A percentile compares a stretch with the other conserved stretches of the same genome.
phyloP scores from a whole-genome alignment of 2,797 vertebrate genomes.

The Oryzias dopingdopingensis region DNA sequence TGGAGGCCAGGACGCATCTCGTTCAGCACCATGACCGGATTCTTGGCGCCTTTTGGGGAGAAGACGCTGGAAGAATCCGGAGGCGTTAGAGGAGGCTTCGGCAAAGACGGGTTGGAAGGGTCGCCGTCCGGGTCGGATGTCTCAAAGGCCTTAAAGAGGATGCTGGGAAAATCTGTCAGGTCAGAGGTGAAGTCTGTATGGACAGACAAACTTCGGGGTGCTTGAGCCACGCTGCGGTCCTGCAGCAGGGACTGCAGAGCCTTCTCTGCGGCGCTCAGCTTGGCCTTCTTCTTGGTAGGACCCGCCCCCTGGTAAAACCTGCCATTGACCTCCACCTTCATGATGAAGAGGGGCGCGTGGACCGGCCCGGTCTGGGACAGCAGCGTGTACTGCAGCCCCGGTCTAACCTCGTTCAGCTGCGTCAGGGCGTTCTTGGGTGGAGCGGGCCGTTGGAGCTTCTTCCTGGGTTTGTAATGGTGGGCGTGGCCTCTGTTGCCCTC shows the following conservation, averaged over 20 bases:
- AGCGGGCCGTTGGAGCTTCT: constrained; percentile 80
- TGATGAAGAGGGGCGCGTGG: constrained; percentile 89
- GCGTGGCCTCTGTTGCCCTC: constrained; percentile 87
- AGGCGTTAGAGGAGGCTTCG: constrained; percentile 62
- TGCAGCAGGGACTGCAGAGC: constrained; percentile 90
- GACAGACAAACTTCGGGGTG: constrained; percentile 68
- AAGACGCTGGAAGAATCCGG: constrained; percentile 52
- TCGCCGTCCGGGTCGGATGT: constrained; percentile 69
- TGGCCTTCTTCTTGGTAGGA: constrained; percentile 94
- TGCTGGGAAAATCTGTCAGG: constrained; percentile 87
- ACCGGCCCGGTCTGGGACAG: constrained; percentile 91
- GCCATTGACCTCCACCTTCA: constrained; percentile 92
- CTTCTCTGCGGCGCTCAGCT: constrained; percentile 88
- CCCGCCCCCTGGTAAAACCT: constrained; percentile 89
- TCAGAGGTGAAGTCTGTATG: constrained; percentile 93
- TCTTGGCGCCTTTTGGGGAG: constrained; percentile 81
- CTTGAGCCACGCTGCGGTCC: constrained; percentile 89
- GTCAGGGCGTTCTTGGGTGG: constrained; percentile 92
- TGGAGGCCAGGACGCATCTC: constrained; percentile 90
- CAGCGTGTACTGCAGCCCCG: constrained; percentile 89
- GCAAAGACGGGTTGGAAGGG: constrained; percentile 72
- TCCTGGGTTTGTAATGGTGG: constrained; percentile 84
- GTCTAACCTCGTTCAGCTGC: constrained; percentile 94
- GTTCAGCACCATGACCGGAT: constrained; percentile 93
- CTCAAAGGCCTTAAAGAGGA: constrained; percentile 91